Conservation (phyloP, 2,888 invertebrate genomes). For the Monoplex corrugatus region DNA sequence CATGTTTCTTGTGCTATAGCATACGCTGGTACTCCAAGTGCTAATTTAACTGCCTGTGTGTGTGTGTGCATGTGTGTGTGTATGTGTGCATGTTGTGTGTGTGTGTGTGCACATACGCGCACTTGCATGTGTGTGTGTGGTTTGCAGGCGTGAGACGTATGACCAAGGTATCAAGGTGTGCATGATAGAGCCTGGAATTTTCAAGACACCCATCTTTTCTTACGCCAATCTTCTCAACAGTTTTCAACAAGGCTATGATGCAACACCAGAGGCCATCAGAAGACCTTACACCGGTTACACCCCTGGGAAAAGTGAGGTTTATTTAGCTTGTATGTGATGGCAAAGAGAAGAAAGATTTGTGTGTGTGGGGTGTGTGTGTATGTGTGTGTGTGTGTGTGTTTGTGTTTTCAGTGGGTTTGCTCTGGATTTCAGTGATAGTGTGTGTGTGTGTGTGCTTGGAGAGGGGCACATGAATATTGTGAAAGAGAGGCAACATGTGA, state of each 20-base stretch:
- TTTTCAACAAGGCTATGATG: neutral
- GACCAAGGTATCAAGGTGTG: conserved; percentile 46
- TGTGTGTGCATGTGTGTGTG: neutral
- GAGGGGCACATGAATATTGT: too few species aligned
- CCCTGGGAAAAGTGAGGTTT: neutral
- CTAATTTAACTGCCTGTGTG: conserved; percentile 7
- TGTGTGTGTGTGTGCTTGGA: too few species aligned
- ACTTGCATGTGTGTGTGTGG: neutral
- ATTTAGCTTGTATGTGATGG: too few species aligned
- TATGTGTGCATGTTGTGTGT: neutral
- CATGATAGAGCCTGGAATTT: conserved; percentile 46
- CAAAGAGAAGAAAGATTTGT: too few species aligned
- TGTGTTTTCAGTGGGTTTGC: too few species aligned
- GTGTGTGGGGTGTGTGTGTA: too few species aligned
- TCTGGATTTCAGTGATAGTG: too few species aligned
- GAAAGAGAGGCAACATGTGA: too few species aligned
- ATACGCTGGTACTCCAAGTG: too few species aligned
- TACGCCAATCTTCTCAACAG: neutral
- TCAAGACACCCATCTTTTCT: conserved; percentile 36
- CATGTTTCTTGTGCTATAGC: too few species aligned
- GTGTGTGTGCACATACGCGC: too few species aligned
- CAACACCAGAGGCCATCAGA: conserved; percentile 15
- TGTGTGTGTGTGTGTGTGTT: too few species aligned
- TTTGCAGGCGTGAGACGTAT: conserved; percentile 38
- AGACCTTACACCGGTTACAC: neutral